Evolutionary conservation across 2,888 invertebrate genomes (phyloP), one percentile per base, ranked within the genome.

Genomic region (Siphlonurus alternatus): DNA sequence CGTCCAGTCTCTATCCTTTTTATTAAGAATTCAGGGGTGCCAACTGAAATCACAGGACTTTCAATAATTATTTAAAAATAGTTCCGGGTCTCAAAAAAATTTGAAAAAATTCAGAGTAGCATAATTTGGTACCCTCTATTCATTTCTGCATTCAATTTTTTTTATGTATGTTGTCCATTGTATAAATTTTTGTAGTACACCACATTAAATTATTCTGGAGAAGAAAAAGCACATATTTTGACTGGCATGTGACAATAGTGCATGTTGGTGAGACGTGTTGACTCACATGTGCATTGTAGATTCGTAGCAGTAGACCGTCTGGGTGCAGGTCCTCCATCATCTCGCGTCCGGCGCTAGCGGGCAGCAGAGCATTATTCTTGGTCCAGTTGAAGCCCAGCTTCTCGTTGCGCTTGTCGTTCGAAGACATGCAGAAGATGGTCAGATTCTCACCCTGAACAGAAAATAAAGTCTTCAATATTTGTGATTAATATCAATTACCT

Each of bases 291-390:
- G 87, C 83, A 69, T 86, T 87, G 69, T 83, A 85, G 25, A 92
- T 83, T 72, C 88, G 87, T 2, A 92, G 77, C 64, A 92, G 87
- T 71, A 88, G 90, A 7, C 92, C 92, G 65, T 87, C 85, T 0
- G 91, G 91, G 73, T 85, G 88, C 24, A 92, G 78, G 71, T 91
- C 89, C 72, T 92, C 91, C 85, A 90, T 90, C 69, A 88, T 87
- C 70, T 88, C 88, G n/a, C 81, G 80, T 3, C 85, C 86, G 0
- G 87, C 87, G 63, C 82, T 82, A 66, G 89, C 80, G 61, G 86
- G 86, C 23, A 92, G 80, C 18, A 92, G 76, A 10, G 83, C 84
- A 65, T 84, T 83, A 71, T 90, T 89, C 68, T 87, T 84, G 0
- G 88, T 87, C 91, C 91, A 92, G 71, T 88, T 89, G 73, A 89